Conservation (phyloP, 2,888 invertebrate species). For the Drosophila seclusa region DNA sequence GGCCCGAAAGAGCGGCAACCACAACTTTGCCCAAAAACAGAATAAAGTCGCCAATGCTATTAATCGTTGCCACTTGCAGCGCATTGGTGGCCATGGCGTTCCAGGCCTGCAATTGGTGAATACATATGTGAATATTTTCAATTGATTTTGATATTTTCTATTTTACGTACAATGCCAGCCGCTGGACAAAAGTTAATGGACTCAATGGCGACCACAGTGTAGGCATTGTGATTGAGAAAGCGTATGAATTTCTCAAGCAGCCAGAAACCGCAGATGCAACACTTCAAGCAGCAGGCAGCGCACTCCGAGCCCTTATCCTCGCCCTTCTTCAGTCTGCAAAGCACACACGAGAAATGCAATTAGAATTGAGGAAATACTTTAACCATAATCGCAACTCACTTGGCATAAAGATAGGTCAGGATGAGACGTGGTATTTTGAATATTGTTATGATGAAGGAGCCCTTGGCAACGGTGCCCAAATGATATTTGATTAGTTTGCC, state of each 20-base stretch:
- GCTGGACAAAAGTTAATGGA: constrained; percentile 96
- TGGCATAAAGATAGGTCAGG: constrained; percentile 94
- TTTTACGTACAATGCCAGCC: constrained; percentile 90
- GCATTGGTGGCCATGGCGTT: constrained; percentile 93
- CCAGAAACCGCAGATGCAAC: constrained; percentile 96
- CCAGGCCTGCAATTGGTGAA: constrained; percentile 90
- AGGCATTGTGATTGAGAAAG: constrained; percentile 97
- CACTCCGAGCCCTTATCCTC: constrained; percentile 91
- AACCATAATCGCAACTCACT: constrained; percentile 87
- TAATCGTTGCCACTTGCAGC: constrained; percentile 95
- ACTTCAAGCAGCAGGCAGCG: constrained; percentile 90
- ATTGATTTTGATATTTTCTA: background rate
- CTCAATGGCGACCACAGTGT: constrained; percentile 96
- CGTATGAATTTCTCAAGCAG: constrained; percentile 96
- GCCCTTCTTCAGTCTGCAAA: constrained; percentile 87
- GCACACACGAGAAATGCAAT: background rate
- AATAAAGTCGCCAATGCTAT: constrained; percentile 96
- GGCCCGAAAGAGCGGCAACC: constrained; percentile 93
- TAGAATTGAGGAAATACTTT: background rate
- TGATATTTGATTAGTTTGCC: constrained; percentile 94
- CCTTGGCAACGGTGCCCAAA: constrained; percentile 97
- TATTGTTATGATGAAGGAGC: constrained; percentile 96
- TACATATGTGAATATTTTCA: background rate
- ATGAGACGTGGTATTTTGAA: constrained; percentile 96
- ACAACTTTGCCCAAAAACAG: constrained; percentile 92